A percentile compares a stretch with the other conserved stretches of the same genome.
phyloP scores from a whole-genome alignment of 2,888 invertebrate species.

The Hypolimnas misippus region DNA sequence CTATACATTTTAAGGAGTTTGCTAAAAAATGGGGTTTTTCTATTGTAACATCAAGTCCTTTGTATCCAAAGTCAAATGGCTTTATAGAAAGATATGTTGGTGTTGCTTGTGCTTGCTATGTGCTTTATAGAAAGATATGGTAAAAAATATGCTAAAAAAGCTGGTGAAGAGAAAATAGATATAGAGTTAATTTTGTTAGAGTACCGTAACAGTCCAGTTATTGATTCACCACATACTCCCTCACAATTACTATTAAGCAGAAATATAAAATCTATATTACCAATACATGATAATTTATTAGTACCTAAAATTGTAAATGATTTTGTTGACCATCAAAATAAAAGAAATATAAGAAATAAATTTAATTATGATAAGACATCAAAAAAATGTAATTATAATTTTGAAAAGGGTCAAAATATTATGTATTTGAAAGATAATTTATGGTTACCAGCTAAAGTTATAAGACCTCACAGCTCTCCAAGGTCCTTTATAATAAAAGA shows the following conservation, averaged over 20 bases:
- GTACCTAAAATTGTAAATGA: neutral
- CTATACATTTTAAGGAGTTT: neutral
- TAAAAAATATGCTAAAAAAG: no score
- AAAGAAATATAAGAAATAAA: slow-evolving; percentile 1
- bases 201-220: slow-evolving; percentile 3
- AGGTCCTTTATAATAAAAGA: slow-evolving; percentile 6
- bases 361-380: slow-evolving; percentile 1
- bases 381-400: neutral
- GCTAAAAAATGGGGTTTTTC: slow-evolving; percentile 5
- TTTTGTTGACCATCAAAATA: neutral
- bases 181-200: slow-evolving; percentile 6
- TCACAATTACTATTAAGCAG: slow-evolving; percentile 2
- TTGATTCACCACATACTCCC: neutral
- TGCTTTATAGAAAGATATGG: no score
- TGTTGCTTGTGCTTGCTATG: no score
- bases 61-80: neutral
- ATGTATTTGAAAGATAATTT: slow-evolving; percentile 5
- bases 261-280: slow-evolving; percentile 3
- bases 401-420: neutral
- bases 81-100: slow-evolving; percentile 4
- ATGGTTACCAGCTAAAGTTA: neutral
- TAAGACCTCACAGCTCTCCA: slow-evolving; percentile 1
- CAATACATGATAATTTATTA: slow-evolving; percentile 1
- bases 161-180: slow-evolving; percentile 2
- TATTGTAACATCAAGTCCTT: neutral